phyloP scores from a whole-genome alignment of 2,113 vertebrate species.

The Ploceus nigricollis region DNA sequence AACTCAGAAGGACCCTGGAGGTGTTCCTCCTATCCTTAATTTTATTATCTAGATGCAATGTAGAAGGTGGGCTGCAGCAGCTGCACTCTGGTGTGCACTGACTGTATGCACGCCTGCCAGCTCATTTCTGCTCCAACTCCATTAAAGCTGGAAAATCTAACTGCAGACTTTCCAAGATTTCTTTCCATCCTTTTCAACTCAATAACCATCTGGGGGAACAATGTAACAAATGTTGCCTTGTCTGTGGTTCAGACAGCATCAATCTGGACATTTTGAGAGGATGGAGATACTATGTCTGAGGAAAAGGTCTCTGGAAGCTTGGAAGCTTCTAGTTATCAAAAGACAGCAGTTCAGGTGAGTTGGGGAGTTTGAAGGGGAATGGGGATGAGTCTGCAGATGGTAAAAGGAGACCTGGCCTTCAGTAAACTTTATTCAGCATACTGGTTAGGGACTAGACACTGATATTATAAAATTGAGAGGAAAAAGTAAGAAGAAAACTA shows the following conservation, averaged over 20 bases:
- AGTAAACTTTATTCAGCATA: not conserved
- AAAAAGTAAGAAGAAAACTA: not conserved
- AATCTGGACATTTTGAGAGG: not conserved
- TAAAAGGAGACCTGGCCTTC: not conserved
- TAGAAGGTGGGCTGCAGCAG: not conserved
- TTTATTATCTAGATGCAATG: not conserved
- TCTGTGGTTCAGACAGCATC: not conserved
- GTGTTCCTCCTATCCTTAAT: not conserved
- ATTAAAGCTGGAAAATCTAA: not conserved
- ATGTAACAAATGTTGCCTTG: not conserved
- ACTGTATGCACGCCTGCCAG: fast-evolving
- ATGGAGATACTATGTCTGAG: not conserved
- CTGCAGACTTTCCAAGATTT: not conserved
- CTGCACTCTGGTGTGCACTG: not conserved
- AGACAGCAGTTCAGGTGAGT: not conserved
- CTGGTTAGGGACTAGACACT: not conserved
- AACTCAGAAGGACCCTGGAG: not conserved
- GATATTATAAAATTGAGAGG: not conserved
- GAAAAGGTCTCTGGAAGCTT: not conserved
- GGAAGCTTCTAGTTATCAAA: not conserved
- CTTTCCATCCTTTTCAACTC: not conserved
- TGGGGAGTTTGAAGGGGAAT: not conserved
- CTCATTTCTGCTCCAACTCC: not conserved
- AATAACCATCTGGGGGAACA: not conserved
- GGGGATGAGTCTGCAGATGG: not conserved